These are phyloP conservation scores for Cirrhinus mrigala DNA, from an alignment of 2,797 vertebrate species.

Conservation along the genomic window DNA sequence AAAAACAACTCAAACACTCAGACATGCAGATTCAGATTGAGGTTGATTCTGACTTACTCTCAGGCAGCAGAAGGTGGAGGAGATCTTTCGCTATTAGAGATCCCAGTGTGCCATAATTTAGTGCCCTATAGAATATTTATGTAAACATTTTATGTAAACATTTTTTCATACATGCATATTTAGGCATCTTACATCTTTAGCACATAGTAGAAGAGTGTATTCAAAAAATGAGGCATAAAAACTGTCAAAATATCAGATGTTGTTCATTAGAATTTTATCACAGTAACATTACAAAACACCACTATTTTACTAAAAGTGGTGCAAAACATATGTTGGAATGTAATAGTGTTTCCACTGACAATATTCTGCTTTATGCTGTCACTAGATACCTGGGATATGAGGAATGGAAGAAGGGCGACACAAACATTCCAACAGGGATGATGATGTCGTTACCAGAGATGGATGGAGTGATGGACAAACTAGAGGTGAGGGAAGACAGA, in stretches of 20 bases:
- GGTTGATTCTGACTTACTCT: constrained; percentile 72
- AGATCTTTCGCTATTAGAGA: constrained; percentile 80
- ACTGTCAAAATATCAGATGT: background rate
- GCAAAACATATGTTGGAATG: background rate
- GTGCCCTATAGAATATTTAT: constrained; percentile 70
- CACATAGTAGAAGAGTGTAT: background rate
- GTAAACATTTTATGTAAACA: background rate
- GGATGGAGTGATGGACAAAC: constrained; percentile 73
- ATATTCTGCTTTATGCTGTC: background rate
- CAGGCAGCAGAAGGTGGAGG: constrained; percentile 76
- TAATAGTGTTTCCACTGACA: background rate
- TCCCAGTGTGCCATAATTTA: constrained; percentile 79
- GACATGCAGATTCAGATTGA: background rate
- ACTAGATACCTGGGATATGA: constrained; percentile 78
- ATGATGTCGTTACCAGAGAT: constrained; percentile 71
- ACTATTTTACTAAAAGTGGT: background rate
- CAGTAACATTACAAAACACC: background rate
- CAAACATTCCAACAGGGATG: constrained; percentile 81
- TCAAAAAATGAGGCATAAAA: background rate
- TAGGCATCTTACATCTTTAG: background rate
- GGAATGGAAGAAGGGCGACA: constrained; percentile 77
- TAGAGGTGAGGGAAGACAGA: constrained; percentile 55
- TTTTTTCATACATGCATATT: background rate
- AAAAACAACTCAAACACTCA: background rate
- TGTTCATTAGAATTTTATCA: background rate